Evolutionary conservation across 2,113 vertebrate species (phyloP).

Genomic region (Sinocyclocheilus grahami): DNA sequence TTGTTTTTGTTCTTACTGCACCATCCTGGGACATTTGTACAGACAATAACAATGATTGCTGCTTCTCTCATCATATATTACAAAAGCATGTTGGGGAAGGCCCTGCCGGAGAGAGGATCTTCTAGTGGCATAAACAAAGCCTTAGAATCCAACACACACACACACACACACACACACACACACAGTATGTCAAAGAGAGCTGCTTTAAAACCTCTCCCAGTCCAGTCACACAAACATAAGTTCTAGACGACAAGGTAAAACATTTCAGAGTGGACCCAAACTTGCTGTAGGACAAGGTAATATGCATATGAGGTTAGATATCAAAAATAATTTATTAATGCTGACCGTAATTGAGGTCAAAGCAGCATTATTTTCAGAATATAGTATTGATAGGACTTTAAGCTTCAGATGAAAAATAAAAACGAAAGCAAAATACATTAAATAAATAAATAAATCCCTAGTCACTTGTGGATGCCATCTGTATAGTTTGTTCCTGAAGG

Average conservation of each 20-base stretch:
- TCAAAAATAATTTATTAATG: too few species aligned
- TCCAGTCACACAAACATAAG: background rate
- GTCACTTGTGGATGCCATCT: background rate
- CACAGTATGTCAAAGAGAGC: background rate
- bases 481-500: background rate
- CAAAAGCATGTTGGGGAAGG: too few species aligned
- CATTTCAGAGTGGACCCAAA: background rate
- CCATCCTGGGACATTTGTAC: too few species aligned
- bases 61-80: too few species aligned
- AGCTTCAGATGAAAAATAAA: background rate
- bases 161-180: too few species aligned
- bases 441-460: background rate
- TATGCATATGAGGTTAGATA: background rate
- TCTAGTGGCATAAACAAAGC: constrained; percentile 1
- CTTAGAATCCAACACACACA: background rate
- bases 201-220: background rate
- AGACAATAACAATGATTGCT: too few species aligned
- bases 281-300: background rate
- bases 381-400: too few species aligned
- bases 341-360: too few species aligned
- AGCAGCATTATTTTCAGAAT: too few species aligned
- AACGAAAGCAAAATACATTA: background rate
- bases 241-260: background rate
- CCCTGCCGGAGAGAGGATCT: too few species aligned
- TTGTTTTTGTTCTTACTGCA: too few species aligned